A percentile compares a stretch with the other conserved stretches of the same genome.
Evolutionary conservation across 2,113 vertebrate species (phyloP).

Genomic region (Chitala chitala): DNA sequence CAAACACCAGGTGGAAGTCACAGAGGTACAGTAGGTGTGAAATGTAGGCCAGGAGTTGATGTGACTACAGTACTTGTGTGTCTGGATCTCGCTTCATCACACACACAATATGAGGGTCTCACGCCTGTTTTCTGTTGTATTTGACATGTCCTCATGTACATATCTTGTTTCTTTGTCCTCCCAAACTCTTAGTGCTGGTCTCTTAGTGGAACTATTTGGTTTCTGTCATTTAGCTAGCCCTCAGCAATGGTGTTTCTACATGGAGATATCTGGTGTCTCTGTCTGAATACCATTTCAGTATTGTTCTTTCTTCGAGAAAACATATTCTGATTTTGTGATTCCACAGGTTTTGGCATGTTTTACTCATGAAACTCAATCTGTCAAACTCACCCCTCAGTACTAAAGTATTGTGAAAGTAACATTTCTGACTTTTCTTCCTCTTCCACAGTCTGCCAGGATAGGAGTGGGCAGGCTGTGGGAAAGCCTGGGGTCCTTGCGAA

Average conservation of each 20-base stretch:
- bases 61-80: too few relatives aligned
- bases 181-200: not conserved
- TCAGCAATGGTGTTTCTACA: not conserved
- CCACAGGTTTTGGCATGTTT: too few relatives aligned
- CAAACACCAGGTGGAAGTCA: slow-evolving; percentile 94
- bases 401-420: too few relatives aligned
- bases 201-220: not conserved
- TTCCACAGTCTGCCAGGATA: slow-evolving; percentile 81
- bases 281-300: not conserved
- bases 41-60: too few relatives aligned
- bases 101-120: too few relatives aligned
- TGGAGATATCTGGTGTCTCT: not conserved
- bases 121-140: too few relatives aligned
- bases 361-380: not conserved
- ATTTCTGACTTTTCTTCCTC: not conserved
- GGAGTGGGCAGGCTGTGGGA: slow-evolving; percentile 90
- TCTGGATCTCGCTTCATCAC: too few relatives aligned
- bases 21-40: slow-evolving; percentile 33
- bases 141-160: too few relatives aligned
- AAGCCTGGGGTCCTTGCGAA: slow-evolving; percentile 90
- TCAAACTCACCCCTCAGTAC: not conserved
- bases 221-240: not conserved
- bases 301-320: not conserved
- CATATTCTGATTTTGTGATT: not conserved
- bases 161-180: not conserved